Base-by-base conservation (phyloP, 2,113 vertebrate genomes). In the Colistium nudipinnis region DNA sequence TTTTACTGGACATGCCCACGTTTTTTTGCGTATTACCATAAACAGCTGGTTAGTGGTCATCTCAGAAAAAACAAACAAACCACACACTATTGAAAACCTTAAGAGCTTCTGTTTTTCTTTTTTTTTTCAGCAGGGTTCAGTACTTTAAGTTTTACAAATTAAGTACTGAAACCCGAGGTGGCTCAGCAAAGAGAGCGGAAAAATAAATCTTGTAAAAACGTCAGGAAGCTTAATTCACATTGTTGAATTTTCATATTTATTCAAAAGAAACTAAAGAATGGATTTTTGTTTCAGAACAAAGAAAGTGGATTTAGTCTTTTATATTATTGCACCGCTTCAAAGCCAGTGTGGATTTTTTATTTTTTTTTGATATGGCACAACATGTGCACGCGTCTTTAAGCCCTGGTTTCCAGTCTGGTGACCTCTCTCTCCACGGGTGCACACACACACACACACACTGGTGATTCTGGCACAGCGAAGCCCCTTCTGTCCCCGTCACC, bases 401-500 rank as follows among this genome's bases (percentile, higher is more conserved):
- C 31, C 19, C 28, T 66, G 27, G 61, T 20, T 62, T 39, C 39
- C 54, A 20, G 71, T 48, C 51, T 25, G 13, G 9, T 51, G 73
- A 75, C 64, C 35, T n/a, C 20, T 27, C 45, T 76, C 48, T 74
- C 60, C 74, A 72, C 28, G 30, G 11, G 25, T 19, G 20, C 41
- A 44, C 41, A 36, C 39, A 41, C 16, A 41, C 39, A 36, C 10
- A 48, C 73, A 70, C 28, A 73, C 33, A 61, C 48, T 59, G 68
- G 62, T 48, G 59, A 71, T 74, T 52, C 80, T 83, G 81, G 78
- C 78, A 74, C 55, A 48, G 45, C 7, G 4, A 7, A 28, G 53
- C 19, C 52, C 79, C 75, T 68, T 84, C 81, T 86, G 87, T 77
- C 53, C 64, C 73, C 19, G 48, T 89, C 82, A 82, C 76, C 72